A percentile compares a stretch with the other conserved stretches of the same genome.
Conservation (phyloP, 2,113 vertebrate genomes). For the Phylloscopus trochilus region DNA sequence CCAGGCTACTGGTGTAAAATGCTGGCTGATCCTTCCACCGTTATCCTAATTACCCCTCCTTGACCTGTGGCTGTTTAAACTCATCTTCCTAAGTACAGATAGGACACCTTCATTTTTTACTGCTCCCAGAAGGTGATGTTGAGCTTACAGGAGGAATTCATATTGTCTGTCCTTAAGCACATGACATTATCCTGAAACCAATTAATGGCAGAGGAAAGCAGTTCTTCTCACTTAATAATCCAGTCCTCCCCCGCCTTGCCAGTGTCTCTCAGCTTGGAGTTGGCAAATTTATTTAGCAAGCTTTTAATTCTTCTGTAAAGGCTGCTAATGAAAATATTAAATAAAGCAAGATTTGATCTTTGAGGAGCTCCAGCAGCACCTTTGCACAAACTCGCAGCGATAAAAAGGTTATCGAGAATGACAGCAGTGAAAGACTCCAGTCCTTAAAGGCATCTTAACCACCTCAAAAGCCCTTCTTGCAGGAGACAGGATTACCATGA, state of each 20-base stretch:
- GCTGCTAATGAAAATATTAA: constrained; percentile 52
- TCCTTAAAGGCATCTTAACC: not conserved
- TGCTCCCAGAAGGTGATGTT: not conserved
- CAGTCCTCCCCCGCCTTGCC: not conserved
- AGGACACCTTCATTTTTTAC: not conserved
- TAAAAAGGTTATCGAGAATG: not conserved
- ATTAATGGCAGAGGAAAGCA: not conserved
- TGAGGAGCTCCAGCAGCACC: constrained; percentile 12
- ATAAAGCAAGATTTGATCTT: constrained; percentile 18
- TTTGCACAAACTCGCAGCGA: fast-evolving
- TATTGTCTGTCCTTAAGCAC: not conserved
- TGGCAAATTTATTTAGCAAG: constrained; percentile 34
- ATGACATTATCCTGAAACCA: constrained; percentile 22
- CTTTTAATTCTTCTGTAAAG: constrained; percentile 38
- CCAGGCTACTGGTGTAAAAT: not conserved
- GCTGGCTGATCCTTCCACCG: not conserved
- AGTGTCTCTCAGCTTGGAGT: not conserved
- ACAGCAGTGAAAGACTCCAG: not conserved
- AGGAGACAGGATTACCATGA: not conserved
- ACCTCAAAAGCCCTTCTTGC: constrained; percentile 3
- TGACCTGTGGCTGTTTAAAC: not conserved
- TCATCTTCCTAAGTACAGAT: not conserved
- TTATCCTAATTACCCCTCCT: not conserved
- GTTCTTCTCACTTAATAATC: not conserved
- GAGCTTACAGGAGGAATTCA: not conserved